Evolutionary conservation across 2,113 vertebrate genomes (phyloP).

Genomic region (Porphyrio hochstetteri): DNA sequence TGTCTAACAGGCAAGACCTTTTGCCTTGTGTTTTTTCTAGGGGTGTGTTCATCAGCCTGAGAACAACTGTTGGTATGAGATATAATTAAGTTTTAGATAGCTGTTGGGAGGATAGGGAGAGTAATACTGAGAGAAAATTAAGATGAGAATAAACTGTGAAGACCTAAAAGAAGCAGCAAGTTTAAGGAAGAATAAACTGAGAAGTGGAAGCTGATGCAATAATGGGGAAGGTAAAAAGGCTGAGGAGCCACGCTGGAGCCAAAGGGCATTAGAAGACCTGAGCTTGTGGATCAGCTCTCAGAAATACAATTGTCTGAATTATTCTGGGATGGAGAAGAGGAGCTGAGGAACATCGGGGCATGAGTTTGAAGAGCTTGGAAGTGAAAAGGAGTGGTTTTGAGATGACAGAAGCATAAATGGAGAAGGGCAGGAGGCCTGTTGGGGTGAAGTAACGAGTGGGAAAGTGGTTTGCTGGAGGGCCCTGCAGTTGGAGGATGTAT

Average conservation of each 20-base stretch:
- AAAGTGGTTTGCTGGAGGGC: slow-evolving; percentile 3
- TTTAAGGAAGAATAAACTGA: background rate
- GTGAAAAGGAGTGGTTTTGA: background rate
- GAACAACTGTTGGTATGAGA: background rate
- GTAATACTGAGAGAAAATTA: background rate
- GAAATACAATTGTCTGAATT: background rate
- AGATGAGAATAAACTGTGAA: background rate
- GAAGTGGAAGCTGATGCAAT: background rate
- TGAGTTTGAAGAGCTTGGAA: background rate
- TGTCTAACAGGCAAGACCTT: background rate
- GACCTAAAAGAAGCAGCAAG: background rate
- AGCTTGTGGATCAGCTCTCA: background rate
- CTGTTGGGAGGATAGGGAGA: background rate
- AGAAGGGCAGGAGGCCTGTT: background rate
- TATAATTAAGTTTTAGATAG: slow-evolving; percentile 22
- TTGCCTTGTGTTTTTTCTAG: background rate
- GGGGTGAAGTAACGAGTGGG: background rate
- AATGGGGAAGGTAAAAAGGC: background rate
- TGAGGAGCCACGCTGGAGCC: background rate
- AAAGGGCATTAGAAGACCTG: background rate
- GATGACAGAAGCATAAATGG: background rate
- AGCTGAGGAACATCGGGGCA: background rate
- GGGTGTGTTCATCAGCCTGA: background rate
- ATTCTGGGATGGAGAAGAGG: background rate
- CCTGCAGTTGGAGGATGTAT: background rate